Base-by-base conservation (phyloP, 2,888 invertebrate species). In the Drosophila mimetica region DNA sequence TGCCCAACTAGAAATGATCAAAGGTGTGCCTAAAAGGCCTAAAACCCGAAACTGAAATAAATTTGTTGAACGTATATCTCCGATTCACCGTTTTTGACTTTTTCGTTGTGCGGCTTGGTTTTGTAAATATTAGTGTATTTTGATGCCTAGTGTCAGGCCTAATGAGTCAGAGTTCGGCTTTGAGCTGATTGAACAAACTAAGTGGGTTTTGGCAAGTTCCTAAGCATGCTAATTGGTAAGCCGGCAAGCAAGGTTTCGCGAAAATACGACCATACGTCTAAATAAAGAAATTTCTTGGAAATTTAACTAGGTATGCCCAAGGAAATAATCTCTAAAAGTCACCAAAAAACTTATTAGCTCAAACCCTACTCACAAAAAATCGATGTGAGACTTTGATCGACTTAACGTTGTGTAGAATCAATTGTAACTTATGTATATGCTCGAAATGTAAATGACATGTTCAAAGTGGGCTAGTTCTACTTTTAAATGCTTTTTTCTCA, bases 1-100 rank as follows among this genome's bases (percentile, higher is more conserved):
- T 82, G 51, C 55, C 18, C 42, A 14, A 37, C 50, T 25, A 36
- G 44, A 55, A 47, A 50, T 84, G 82, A 85, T 83, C 81, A 84
- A 84, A 86, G 74, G 63, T 76, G 52, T 53, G 58, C 52, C 18
- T 5, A 39, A 50, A 67, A 64, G 48, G 59, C 66, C 39, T 53
- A 66, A 60, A 59, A 53, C 36, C 37, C n/a, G 18, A 44, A 59
- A 59, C 71, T 70, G 74, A 79, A 66, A 79, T 70, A 52, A 16
- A 28, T 28, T 0, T 44, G 58, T 44, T 55, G 51, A 67, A 25
- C 6, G 4, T 22, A 63, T 57, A 50, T 42, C 65, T 54, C 48
- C 50, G 20, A 44, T 39, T 32, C 46, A 3, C n/a, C n/a, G 48
- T 20, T 47, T 53, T 48, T 61, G 48, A 42, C 39, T 66, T 46